phyloP scores from a whole-genome alignment of 2,113 vertebrate species.

The Alouatta palliata region DNA sequence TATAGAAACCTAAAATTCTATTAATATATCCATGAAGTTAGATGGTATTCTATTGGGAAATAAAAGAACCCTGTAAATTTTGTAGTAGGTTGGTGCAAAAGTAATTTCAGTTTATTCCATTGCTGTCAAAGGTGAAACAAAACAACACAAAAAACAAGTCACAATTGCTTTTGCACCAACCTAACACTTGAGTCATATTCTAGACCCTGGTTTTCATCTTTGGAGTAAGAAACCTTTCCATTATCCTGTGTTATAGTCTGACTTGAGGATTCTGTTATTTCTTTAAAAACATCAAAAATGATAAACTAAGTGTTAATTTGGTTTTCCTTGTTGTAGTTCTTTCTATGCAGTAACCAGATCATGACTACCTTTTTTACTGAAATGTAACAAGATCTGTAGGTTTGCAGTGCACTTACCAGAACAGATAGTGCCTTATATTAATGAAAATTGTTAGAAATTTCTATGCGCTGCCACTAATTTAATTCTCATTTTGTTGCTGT shows the following conservation, averaged over 20 bases:
- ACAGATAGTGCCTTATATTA: background rate
- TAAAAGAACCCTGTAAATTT: background rate
- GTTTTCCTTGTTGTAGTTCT: background rate
- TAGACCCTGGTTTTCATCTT: background rate
- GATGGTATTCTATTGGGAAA: background rate
- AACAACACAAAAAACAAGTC: too few relatives aligned
- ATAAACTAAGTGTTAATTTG: background rate
- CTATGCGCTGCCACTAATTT: background rate
- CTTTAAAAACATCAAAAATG: background rate
- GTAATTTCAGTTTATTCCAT: too few relatives aligned
- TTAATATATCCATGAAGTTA: background rate
- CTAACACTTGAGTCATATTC: background rate
- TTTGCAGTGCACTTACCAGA: background rate
- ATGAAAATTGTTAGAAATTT: background rate
- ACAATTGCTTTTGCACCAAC: too few relatives aligned
- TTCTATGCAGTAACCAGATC: background rate
- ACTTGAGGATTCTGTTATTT: background rate
- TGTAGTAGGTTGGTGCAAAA: too few relatives aligned
- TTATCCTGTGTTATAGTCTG: background rate
- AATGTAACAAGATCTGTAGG: background rate
- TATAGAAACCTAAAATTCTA: background rate
- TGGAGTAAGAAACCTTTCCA: fast-evolving
- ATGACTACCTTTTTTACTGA: background rate
- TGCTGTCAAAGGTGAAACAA: too few relatives aligned
- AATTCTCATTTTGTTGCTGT: background rate